Conservation (phyloP, 2,113 vertebrate genomes). For the Trematocara unimaculatum region DNA sequence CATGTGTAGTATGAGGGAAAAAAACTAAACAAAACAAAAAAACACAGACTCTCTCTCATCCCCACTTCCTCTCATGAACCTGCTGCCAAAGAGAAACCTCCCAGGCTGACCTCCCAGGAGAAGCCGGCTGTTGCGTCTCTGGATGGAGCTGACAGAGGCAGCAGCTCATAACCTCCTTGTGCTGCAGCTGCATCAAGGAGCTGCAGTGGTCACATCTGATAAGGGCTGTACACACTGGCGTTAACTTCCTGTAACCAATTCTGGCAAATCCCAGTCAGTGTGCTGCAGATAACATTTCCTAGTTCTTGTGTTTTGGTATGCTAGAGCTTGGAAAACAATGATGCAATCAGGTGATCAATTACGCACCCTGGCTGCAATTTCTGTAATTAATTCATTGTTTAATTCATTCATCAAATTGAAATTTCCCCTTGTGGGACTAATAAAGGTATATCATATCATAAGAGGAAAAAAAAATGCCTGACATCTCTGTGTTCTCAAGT, state of each 20-base stretch:
- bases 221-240: neutral
- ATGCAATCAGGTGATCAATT: neutral
- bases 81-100: constrained; percentile 3
- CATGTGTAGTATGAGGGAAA: neutral
- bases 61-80: neutral
- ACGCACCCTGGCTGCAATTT: neutral
- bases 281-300: neutral
- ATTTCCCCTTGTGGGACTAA: too few species aligned
- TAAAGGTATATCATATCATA: too few species aligned
- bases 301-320: neutral
- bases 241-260: neutral
- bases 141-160: neutral
- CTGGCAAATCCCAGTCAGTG: neutral
- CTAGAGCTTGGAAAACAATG: neutral
- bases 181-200: neutral
- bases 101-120: constrained; percentile 13
- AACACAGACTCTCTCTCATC: neutral
- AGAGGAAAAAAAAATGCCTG: neutral
- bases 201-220: neutral
- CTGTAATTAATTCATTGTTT: neutral
- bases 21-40: neutral
- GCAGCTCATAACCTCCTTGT: neutral
- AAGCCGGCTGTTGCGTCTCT: neutral
- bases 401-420: neutral
- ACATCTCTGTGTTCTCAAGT: neutral